Evolutionary conservation across 2,797 vertebrate species (phyloP), one percentile per base, ranked within the genome.

Genomic region (Allobates femoralis): DNA sequence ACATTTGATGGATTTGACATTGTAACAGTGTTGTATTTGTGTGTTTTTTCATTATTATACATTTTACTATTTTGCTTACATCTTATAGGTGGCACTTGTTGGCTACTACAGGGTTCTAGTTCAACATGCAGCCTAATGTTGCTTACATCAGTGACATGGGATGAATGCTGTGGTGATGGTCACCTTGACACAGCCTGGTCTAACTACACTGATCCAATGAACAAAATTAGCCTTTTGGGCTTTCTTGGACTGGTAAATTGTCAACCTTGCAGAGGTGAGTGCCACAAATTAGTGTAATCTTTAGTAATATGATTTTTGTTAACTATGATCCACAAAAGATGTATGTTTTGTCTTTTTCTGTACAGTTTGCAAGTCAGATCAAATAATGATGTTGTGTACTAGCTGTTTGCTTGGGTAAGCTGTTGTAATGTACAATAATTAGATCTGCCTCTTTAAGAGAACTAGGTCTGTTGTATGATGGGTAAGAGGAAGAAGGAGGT

Each of bases 101-200:
- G 98, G 98, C 93, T 98, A 85, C 97, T 97, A 92, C 96, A 97
- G 91, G 95, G 95, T 78, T 94, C 92, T 37, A 96, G 97, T 85
- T 96, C 95, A 74, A 96, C 96, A 86, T 99, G 98, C 84, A 96
- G 96, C 91, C 95, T 98, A 96, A 96, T 99, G 91, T 93, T 99
- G 91, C 96, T 94, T 94, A 96, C 96, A 0, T 95, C 96, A 0
- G 96, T 99, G 90, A 97, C 94, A 85, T 95, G 91, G 91, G 97
- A 97, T 55, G 98, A 99, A 90, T 99, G 98, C 90, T 99, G 98
- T 3, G 93, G 94, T 18, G 95, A 96, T 0, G 94, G 94, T 60
- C 96, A 95, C 26, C 93, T 97, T 56, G 96, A 99, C 55, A 96
- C 96, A 0, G 97, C 98, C 5, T 99, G 98, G 98, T 98, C 97